These are phyloP conservation scores for Drosophila insularis DNA, from an alignment of 1,140 invertebrate species.

Conservation along the genomic window DNA sequence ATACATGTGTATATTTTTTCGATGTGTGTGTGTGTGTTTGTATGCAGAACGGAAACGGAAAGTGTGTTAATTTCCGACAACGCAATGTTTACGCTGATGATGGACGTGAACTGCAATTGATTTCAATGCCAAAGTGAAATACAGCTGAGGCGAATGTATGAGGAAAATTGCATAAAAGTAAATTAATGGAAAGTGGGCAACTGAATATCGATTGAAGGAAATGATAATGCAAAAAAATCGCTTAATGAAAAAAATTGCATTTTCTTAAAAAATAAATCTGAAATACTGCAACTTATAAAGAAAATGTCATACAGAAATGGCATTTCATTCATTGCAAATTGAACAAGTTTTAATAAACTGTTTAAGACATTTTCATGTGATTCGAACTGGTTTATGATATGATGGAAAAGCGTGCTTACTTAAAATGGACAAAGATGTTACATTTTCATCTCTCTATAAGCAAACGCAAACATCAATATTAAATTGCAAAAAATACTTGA, in stretches of 20 bases:
- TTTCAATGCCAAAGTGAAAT: conserved; percentile 59
- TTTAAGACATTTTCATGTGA: too few relatives aligned
- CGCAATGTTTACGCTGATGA: conserved; percentile 70
- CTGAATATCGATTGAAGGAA: background rate
- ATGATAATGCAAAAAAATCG: background rate
- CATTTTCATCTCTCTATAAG: too few relatives aligned
- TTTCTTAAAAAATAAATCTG: conserved; percentile 32
- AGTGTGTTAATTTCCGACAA: conserved; percentile 78
- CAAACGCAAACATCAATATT: too few relatives aligned
- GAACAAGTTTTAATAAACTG: too few relatives aligned
- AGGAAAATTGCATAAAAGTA: conserved; percentile 7
- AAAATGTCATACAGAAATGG: too few relatives aligned
- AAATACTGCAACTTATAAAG: background rate
- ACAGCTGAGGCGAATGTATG: conserved; percentile 5
- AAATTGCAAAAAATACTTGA: too few relatives aligned
- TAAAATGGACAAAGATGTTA: too few relatives aligned
- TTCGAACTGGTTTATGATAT: too few relatives aligned
- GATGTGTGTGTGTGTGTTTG: conserved; percentile 20
- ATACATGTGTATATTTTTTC: background rate
- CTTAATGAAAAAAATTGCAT: conserved; percentile 18
- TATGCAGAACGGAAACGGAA: conserved; percentile 64
- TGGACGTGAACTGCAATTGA: conserved; percentile 73
- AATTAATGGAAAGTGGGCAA: conserved; percentile 7
- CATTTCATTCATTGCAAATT: too few relatives aligned
- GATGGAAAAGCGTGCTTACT: too few relatives aligned